A percentile compares a stretch with the other conserved stretches of the same genome.
These are phyloP conservation scores for Odontophorus gujanensis DNA, from an alignment of 2,113 vertebrate genomes.

Conservation along the genomic window DNA sequence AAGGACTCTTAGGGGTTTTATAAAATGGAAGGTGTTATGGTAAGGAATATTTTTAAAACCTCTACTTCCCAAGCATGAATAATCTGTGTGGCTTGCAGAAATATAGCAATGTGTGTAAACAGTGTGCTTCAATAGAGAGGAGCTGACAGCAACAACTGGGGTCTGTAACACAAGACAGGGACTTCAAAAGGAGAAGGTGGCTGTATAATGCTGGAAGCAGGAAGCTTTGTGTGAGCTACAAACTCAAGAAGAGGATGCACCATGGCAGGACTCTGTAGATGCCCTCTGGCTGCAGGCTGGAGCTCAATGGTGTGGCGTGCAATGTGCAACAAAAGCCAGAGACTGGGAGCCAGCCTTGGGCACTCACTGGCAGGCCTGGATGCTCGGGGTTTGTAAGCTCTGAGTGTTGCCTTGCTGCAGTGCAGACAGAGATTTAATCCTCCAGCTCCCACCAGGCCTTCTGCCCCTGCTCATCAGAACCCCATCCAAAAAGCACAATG, in stretches of 20 bases:
- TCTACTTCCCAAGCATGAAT: neutral
- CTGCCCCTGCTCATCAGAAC: rapidly evolving
- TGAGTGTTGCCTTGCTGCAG: rapidly evolving
- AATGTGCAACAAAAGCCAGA: rapidly evolving
- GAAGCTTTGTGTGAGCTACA: neutral
- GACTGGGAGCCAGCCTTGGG: neutral
- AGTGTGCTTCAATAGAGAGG: neutral
- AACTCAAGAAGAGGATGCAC: neutral
- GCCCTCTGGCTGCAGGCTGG: neutral
- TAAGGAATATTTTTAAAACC: neutral
- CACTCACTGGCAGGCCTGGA: neutral
- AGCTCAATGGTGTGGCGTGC: neutral
- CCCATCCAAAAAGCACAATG: neutral
- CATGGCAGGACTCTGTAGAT: neutral
- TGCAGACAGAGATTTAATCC: neutral
- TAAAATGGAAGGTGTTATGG: neutral
- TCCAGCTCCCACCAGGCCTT: neutral
- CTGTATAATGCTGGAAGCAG: neutral
- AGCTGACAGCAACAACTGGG: neutral
- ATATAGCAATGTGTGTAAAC: neutral
- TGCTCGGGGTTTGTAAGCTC: neutral
- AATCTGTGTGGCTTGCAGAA: neutral
- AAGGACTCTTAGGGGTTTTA: neutral
- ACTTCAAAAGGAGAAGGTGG: neutral
- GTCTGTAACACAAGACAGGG: neutral